Base-by-base conservation (phyloP, 2,888 invertebrate species). In the Cheilosia pagana region DNA sequence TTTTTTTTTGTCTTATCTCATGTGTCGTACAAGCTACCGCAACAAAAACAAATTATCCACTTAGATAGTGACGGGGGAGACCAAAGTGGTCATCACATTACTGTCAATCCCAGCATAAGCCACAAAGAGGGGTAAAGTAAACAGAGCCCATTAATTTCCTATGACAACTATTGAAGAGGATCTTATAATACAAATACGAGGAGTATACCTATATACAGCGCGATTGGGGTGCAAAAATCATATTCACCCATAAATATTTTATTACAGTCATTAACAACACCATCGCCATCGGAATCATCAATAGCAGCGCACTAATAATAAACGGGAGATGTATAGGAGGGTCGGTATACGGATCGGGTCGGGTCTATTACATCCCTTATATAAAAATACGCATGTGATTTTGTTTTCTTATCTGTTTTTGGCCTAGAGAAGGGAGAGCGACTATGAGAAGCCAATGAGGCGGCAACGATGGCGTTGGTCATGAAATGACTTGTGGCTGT, bases 211-310 rank as follows among this genome's bases (percentile, higher is more conserved):
- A 25, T 53, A 28, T 21, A 8, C 5, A 14, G n/a, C 23, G n/a
- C 23, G 23, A 16, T 31, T 10, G 59, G 57, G 59, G 53, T 76
- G 59, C 45, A 50, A 63, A 76, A 63, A 63, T 16, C 70, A 70
- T 70, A 81, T 68, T 76, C 67, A 65, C 31, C 45, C 55, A 74
- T 63, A 62, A 63, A 57, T 77, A 77, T 70, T 71, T 71, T 67
- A 77, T 71, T 77, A 82, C 72, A 45, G 71, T 81, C 65, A 76
- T 77, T 62, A 70, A 21, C 63, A 70, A 81, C 75, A 81, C 68
- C 35, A 35, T 35, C 25, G 2, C 5, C n/a, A n/a, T 2, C 25
- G 6, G 25, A 25, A 25, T 25, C 35, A 35, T 35, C 75, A 75
- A 63, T 59, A 60, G 60, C 25, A 62, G 57, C 57, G 57, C 59